Evolutionary conservation across 2,888 invertebrate species (phyloP).

Genomic region (Aphodius granarius): DNA sequence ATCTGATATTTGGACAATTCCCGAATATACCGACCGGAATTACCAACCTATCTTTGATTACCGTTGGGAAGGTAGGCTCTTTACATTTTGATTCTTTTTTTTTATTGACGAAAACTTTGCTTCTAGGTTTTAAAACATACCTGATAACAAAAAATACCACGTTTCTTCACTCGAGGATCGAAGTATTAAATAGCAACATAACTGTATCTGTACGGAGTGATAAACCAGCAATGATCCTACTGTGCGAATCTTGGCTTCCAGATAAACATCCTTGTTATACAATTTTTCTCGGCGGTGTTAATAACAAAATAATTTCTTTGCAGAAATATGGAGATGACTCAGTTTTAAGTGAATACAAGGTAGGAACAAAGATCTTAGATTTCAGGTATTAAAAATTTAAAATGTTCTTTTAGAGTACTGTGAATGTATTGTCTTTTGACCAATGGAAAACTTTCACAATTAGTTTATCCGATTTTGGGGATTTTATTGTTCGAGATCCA

Average conservation of each 20-base stretch:
- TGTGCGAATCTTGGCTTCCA: conserved; percentile 47
- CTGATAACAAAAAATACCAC: conserved; percentile 39
- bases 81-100: neutral
- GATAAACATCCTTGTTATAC: conserved; percentile 46
- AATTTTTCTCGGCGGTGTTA: conserved; percentile 37
- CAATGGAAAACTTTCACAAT: conserved; percentile 48
- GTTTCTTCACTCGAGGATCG: conserved; percentile 40
- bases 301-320: conserved; percentile 38
- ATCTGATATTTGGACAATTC: conserved; percentile 44
- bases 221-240: conserved; percentile 42
- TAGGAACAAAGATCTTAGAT: conserved; percentile 9
- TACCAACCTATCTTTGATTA: conserved; percentile 43
- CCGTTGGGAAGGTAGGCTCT: conserved; percentile 48
- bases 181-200: conserved; percentile 38
- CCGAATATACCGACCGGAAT: conserved; percentile 40
- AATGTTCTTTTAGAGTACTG: conserved; percentile 39
- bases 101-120: neutral
- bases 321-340: conserved; percentile 35
- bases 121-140: conserved; percentile 44
- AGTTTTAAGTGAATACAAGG: conserved; percentile 7
- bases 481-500: conserved; percentile 39
- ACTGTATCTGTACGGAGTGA: conserved; percentile 45
- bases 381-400: conserved; percentile 10
- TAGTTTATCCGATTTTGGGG: conserved; percentile 38
- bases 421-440: conserved; percentile 41